phyloP scores from a whole-genome alignment of 2,888 invertebrate genomes.

The Deilephila porcellus region DNA sequence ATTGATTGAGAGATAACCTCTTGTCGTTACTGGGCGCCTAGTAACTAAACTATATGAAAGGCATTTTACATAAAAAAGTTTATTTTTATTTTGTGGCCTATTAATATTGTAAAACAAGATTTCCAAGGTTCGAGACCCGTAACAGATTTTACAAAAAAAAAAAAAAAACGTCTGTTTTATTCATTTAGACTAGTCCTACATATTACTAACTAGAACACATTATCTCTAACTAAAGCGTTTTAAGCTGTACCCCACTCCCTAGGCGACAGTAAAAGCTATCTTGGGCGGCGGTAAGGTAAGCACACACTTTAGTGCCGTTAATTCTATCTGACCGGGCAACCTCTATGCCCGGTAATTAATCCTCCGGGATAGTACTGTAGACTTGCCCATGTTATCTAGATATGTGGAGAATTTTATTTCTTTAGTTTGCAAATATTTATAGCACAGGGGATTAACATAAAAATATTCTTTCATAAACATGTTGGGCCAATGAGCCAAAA shows the following conservation, averaged over 20 bases:
- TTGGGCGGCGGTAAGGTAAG: conserved; percentile 13
- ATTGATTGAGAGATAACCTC: not conserved
- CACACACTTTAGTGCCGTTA: conserved; percentile 15
- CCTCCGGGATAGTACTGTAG: not conserved
- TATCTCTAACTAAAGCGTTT: not conserved
- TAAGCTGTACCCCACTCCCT: not conserved
- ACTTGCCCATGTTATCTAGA: not conserved
- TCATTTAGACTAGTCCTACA: too few species aligned
- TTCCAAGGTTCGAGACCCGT: not conserved
- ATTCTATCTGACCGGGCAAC: not conserved
- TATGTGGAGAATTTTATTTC: not conserved
- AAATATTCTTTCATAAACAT: too few species aligned
- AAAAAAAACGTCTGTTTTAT: too few species aligned
- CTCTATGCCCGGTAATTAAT: not conserved
- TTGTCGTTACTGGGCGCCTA: not conserved
- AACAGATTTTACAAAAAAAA: not conserved
- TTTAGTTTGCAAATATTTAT: too few species aligned
- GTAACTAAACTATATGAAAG: not conserved
- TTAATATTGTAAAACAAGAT: too few species aligned
- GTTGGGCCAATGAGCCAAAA: too few species aligned
- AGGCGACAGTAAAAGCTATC: conserved; percentile 9
- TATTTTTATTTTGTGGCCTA: too few species aligned
- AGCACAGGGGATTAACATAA: too few species aligned
- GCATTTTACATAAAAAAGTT: not conserved
- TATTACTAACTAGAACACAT: not conserved